Percentiles rank a stretch among this genome's conserved stretches.
Conservation (phyloP, 2,888 invertebrate species). For the Hydropsyche betteni region DNA sequence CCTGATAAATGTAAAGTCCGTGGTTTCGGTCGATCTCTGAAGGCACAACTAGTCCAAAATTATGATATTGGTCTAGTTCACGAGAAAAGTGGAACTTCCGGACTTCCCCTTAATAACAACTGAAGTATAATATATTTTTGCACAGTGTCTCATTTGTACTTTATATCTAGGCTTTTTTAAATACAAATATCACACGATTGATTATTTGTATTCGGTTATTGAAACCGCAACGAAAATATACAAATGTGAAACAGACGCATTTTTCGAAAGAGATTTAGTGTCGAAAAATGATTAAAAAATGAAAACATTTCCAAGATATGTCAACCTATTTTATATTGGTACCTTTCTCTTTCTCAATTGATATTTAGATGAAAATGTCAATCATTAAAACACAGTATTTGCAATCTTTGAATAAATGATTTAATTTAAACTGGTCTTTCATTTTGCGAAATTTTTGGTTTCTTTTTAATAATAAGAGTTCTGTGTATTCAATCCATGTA, state of each 20-base stretch:
- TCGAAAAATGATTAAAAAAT: not conserved
- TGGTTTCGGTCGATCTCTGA: no score
- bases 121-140: conserved; percentile 25
- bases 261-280: not conserved
- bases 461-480: no score
- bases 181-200: not conserved
- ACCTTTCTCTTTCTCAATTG: conserved; percentile 50
- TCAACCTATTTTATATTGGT: conserved; percentile 49
- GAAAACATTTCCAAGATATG: conserved; percentile 43
- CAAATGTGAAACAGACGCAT: not conserved
- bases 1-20: no score
- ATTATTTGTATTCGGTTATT: not conserved
- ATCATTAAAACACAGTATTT: conserved; percentile 51
- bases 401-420: conserved; percentile 52
- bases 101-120: not conserved
- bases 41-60: no score
- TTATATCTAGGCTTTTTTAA: conserved; percentile 12
- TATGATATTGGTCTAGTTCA: no score
- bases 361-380: conserved; percentile 50
- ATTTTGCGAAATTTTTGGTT: not conserved
- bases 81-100: not conserved
- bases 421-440: conserved; percentile 36
- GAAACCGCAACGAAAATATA: not conserved
- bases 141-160: conserved; percentile 19
- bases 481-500: no score